A percentile compares a stretch with the other conserved stretches of the same genome.
Conservation (phyloP, 1,140 invertebrate species). For the Drosophila bifasciata region DNA sequence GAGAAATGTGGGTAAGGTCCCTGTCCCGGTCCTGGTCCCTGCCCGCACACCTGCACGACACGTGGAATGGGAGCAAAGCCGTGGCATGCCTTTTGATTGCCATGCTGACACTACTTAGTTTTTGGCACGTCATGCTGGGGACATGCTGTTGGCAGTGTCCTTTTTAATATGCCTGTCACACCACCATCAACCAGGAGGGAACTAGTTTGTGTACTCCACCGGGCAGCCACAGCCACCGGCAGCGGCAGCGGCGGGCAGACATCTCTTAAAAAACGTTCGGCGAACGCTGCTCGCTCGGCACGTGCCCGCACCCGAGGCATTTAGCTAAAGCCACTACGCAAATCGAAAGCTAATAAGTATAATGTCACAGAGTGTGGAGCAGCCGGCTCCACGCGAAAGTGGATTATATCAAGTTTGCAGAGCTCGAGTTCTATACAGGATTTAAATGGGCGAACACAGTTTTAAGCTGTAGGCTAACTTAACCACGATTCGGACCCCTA, state of each 20-base stretch:
- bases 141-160: slow-evolving; percentile 64
- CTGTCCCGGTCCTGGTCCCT: slow-evolving; percentile 7
- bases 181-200: slow-evolving; percentile 54
- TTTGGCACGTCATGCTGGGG: slow-evolving; percentile 70
- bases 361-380: slow-evolving; percentile 17
- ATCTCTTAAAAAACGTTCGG: slow-evolving; percentile 64
- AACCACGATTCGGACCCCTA: no score
- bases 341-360: slow-evolving; percentile 75
- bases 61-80: slow-evolving; percentile 27
- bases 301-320: slow-evolving; percentile 63
- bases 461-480: not conserved
- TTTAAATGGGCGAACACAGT: slow-evolving; percentile 33
- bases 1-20: not conserved
- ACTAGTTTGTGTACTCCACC: slow-evolving; percentile 58
- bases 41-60: slow-evolving; percentile 61
- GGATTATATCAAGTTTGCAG: slow-evolving; percentile 17
- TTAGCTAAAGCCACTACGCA: slow-evolving; percentile 76
- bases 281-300: slow-evolving; percentile 56
- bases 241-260: not conserved
- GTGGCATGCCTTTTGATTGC: slow-evolving; percentile 72
- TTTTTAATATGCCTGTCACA: slow-evolving; percentile 81
- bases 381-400: slow-evolving; percentile 14
- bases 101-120: slow-evolving; percentile 78
- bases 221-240: not conserved
- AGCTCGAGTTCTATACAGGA: slow-evolving; percentile 34